Evolutionary conservation across 2,113 vertebrate genomes (phyloP).

Genomic region (Guaruba guarouba): DNA sequence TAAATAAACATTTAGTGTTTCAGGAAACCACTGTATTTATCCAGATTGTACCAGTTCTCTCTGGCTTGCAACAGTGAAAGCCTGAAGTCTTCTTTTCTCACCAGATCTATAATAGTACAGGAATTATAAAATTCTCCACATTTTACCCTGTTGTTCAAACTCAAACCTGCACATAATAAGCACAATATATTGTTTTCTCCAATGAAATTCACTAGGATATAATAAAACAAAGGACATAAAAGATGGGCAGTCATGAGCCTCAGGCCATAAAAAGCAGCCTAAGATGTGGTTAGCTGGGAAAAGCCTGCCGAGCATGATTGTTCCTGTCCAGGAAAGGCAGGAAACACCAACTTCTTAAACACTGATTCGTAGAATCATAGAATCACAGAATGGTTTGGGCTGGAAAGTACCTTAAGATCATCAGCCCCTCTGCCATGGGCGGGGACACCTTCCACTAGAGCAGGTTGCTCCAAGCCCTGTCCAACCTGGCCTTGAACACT

Average conservation of each 20-base stretch:
- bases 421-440: background rate
- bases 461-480: fast-evolving
- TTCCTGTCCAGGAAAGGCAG: background rate
- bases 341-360: background rate
- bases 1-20: conserved; percentile 34
- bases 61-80: background rate
- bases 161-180: background rate
- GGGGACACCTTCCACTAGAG: background rate
- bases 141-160: background rate
- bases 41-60: background rate
- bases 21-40: background rate
- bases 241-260: background rate
- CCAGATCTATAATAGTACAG: background rate
- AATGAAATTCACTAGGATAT: background rate
- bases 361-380: fast-evolving
- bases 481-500: background rate
- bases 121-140: background rate
- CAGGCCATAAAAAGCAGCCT: background rate
- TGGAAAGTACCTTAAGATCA: background rate
- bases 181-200: background rate
- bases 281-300: background rate
- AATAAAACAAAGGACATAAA: background rate
- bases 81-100: background rate
- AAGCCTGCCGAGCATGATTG: background rate
- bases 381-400: background rate